Conservation (phyloP, 2,888 invertebrate species). For the Napeogenes inachia region DNA sequence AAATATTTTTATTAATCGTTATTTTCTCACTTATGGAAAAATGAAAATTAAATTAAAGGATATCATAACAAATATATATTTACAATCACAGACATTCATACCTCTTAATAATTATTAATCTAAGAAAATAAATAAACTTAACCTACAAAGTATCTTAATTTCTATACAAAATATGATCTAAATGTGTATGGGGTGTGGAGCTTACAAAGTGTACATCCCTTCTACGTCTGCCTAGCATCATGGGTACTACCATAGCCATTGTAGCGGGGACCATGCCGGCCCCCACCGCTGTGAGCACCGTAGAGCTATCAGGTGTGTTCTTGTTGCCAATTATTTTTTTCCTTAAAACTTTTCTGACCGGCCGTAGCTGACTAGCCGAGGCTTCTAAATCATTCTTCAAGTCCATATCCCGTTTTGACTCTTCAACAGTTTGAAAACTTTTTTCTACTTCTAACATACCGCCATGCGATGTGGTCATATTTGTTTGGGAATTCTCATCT, state of each 20-base stretch:
- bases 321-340: conserved; percentile 53
- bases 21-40: too few relatives aligned
- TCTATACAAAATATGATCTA: conserved; percentile 12
- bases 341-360: conserved; percentile 50
- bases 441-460: conserved; percentile 86
- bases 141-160: conserved; percentile 4
- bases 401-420: conserved; percentile 68
- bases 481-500: conserved; percentile 74
- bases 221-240: conserved; percentile 80
- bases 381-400: conserved; percentile 56
- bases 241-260: conserved; percentile 88
- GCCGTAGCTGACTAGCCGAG: conserved; percentile 48
- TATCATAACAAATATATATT: conserved; percentile 25
- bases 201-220: conserved; percentile 30
- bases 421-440: conserved; percentile 83
- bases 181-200: background rate
- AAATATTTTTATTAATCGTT: too few relatives aligned
- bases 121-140: conserved; percentile 19
- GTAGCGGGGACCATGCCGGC: conserved; percentile 89
- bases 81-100: conserved; percentile 32
- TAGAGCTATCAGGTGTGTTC: conserved; percentile 74
- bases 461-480: conserved; percentile 83
- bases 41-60: too few relatives aligned
- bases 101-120: conserved; percentile 4
- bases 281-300: conserved; percentile 84